Evolutionary conservation across 2,888 invertebrate species (phyloP).

Genomic region (Caenorhabditis macrosperma): DNA sequence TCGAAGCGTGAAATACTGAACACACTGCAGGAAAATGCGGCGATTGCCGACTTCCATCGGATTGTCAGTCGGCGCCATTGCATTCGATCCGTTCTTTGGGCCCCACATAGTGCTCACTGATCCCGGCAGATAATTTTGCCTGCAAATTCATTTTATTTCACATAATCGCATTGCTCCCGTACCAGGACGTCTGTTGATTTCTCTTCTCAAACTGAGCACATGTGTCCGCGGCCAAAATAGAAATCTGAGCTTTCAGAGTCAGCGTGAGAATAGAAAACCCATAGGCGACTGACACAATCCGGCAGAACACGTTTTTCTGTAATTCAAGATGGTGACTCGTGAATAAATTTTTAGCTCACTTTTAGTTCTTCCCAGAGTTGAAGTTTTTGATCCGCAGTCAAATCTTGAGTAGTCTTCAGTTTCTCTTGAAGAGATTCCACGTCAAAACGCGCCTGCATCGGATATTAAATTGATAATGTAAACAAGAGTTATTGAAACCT

Average conservation of each 20-base stretch:
- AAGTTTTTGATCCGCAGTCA: constrained; percentile 60
- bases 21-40: constrained; percentile 71
- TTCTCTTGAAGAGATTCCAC: constrained; percentile 60
- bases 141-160: constrained; percentile 2
- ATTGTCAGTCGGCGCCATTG: constrained; percentile 3
- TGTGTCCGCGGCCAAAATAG: constrained; percentile 71
- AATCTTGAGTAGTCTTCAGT: constrained; percentile 48
- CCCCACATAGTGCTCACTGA: constrained; percentile 21
- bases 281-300: constrained; percentile 65
- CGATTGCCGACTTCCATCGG: constrained; percentile 60
- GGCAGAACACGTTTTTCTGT: constrained; percentile 59
- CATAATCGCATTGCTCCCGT: not conserved
- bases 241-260: constrained; percentile 72
- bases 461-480: not conserved
- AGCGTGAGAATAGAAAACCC: constrained; percentile 70
- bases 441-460: constrained; percentile 65
- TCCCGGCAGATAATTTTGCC: constrained; percentile 45
- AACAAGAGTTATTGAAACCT: constrained; percentile 32
- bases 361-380: constrained; percentile 67
- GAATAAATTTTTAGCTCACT: constrained; percentile 35
- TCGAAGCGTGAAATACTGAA: constrained; percentile 69
- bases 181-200: constrained; percentile 21
- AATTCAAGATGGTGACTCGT: not conserved
- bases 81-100: not conserved
- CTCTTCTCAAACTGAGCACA: constrained; percentile 62